Conservation (phyloP, 2,888 invertebrate species). For the Lysandra bellargus region DNA sequence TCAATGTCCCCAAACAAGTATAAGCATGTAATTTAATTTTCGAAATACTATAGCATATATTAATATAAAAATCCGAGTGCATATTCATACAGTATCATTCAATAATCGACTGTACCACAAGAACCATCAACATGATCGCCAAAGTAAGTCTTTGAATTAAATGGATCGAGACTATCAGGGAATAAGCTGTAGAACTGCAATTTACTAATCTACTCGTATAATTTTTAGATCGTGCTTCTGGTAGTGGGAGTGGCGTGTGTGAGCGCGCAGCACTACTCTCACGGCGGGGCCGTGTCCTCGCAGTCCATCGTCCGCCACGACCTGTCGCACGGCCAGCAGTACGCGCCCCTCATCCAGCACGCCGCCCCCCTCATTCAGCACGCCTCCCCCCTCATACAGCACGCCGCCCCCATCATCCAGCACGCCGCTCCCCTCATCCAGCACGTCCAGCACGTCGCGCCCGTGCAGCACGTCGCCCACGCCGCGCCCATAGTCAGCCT, state of each 20-base stretch:
- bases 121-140: conserved; percentile 24
- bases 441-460: conserved; percentile 26
- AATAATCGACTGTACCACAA: conserved; percentile 15
- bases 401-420: conserved; percentile 46
- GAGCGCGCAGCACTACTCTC: conserved; percentile 50
- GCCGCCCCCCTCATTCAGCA: not conserved
- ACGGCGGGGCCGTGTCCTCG: conserved; percentile 38
- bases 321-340: conserved; percentile 37
- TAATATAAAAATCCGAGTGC: conserved; percentile 28
- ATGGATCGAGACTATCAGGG: not conserved
- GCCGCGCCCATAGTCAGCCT: conserved; percentile 36
- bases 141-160: conserved; percentile 48
- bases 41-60: not conserved
- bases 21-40: not conserved
- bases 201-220: not conserved
- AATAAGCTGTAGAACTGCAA: not conserved
- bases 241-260: conserved; percentile 43
- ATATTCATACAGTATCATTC: conserved; percentile 26
- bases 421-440: conserved; percentile 33
- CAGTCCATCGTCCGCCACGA: conserved; percentile 44
- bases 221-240: conserved; percentile 37
- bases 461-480: conserved; percentile 35
- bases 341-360: conserved; percentile 31
- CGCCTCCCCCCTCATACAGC: conserved; percentile 30
- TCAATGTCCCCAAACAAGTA: conserved; percentile 4